These are phyloP conservation scores for Drosophila parthenogenetica DNA, from an alignment of 2,888 invertebrate genomes.

Conservation along the genomic window DNA sequence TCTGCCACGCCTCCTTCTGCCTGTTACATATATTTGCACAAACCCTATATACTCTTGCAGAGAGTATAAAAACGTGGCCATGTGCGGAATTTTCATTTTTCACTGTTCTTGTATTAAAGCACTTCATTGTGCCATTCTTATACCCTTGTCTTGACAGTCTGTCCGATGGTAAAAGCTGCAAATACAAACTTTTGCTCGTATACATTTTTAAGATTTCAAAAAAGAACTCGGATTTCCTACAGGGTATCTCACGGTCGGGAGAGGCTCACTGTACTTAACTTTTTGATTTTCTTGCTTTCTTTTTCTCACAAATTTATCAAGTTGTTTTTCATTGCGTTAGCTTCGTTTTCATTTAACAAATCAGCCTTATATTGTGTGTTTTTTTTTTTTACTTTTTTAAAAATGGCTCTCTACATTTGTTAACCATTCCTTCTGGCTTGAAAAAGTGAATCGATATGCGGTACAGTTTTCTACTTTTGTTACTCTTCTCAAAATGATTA, in stretches of 20 bases:
- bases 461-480: constrained; percentile 13
- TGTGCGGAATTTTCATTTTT: constrained; percentile 33
- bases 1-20: too few species aligned
- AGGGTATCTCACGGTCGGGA: too few species aligned
- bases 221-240: too few species aligned
- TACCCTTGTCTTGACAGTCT: too few species aligned
- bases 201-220: too few species aligned
- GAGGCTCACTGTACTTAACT: too few species aligned
- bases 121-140: constrained; percentile 1
- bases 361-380: constrained; percentile 31
- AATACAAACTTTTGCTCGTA: too few species aligned
- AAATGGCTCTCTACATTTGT: constrained; percentile 25
- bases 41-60: too few species aligned
- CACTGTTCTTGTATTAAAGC: neutral
- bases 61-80: constrained; percentile 70
- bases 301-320: constrained; percentile 45
- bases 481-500: constrained; percentile 33
- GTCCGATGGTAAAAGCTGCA: too few species aligned
- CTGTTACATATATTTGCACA: too few species aligned
- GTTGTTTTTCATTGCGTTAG: constrained; percentile 14
- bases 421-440: constrained; percentile 20
- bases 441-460: constrained; percentile 16
- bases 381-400: constrained; percentile 46
- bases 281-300: constrained; percentile 9
- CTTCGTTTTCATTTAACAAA: neutral